phyloP scores from a whole-genome alignment of 2,113 vertebrate species.

The Oryctolagus cuniculus region mOryCun1.1 NC_091432.1:114550501-114551000 shows the following conservation, averaged over 20 bases:
- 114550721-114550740: conserved; percentile 21
- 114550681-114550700: conserved; percentile 61
- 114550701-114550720: background rate
- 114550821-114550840: conserved; percentile 1
- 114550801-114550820: conserved; percentile 56
- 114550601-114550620: conserved; percentile 66
- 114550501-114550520: conserved; percentile 87
- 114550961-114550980: conserved; percentile 56
- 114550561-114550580: conserved; percentile 77
- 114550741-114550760: conserved; percentile 59
- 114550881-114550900: conserved; percentile 50
- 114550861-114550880: conserved; percentile 50
- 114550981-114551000: conserved; percentile 26
- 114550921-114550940: conserved; percentile 48
- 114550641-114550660: conserved; percentile 44
- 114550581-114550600: conserved; percentile 62
- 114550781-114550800: conserved; percentile 55
- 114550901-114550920: conserved; percentile 12
- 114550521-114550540: conserved; percentile 85
- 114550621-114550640: conserved; percentile 49
- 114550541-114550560: conserved; percentile 83
- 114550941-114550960: conserved; percentile 56
- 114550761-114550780: conserved; percentile 23
- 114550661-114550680: conserved; percentile 47
- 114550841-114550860: background rate